Percentiles rank a stretch among this genome's conserved stretches.
These are phyloP conservation scores for Umimayanthus kanabou DNA, from an alignment of 92 coral and sea anemone genomes.

Conservation along the genomic window DNA sequence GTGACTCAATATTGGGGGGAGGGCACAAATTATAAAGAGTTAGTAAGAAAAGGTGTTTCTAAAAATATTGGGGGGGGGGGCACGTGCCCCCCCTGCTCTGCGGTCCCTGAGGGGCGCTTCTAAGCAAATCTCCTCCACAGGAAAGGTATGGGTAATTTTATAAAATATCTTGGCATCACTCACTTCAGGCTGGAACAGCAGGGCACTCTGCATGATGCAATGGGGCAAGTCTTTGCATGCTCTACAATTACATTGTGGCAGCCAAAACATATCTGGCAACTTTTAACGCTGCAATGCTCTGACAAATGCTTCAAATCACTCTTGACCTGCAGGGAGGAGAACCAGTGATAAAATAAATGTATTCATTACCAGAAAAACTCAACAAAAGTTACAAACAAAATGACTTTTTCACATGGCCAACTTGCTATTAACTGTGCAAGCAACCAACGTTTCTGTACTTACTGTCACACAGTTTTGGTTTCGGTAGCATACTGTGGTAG, in stretches of 20 bases:
- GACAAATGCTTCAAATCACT: conserved; percentile 9
- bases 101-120: neutral
- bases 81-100: too few species aligned
- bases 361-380: neutral
- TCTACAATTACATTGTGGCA: neutral
- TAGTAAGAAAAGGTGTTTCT: too few species aligned
- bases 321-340: neutral
- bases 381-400: neutral
- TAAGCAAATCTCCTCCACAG: neutral
- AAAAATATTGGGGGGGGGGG: too few species aligned
- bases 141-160: neutral
- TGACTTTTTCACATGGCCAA: neutral
- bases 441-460: neutral
- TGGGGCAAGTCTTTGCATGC: conserved; percentile 14
- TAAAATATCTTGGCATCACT: neutral
- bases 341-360: neutral
- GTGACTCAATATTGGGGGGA: too few species aligned
- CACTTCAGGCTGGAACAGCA: conserved; percentile 18
- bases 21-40: too few species aligned
- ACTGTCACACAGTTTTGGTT: conserved; percentile 52
- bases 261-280: conserved; percentile 9
- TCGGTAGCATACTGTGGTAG: conserved; percentile 10
- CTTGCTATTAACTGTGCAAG: neutral
- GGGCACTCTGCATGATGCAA: conserved; percentile 24
- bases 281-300: neutral